Conservation (phyloP, 2,888 invertebrate genomes). For the Aelia acuminata region DNA sequence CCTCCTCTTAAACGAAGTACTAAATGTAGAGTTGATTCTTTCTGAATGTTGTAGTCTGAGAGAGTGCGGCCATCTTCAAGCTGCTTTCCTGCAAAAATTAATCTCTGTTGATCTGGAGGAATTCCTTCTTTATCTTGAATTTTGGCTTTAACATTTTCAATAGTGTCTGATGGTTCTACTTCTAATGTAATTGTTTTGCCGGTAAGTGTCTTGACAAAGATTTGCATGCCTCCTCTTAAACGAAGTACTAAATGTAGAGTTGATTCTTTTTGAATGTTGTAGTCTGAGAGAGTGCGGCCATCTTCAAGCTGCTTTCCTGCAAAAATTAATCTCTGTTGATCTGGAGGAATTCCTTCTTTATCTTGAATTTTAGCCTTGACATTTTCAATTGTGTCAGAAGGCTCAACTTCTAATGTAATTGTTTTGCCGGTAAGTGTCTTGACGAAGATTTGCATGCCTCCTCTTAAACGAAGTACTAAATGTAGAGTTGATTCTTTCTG, state of each 20-base stretch:
- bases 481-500: neutral
- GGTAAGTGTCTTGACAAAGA: constrained; percentile 74
- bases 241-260: constrained; percentile 72
- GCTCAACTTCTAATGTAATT: constrained; percentile 72
- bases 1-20: constrained; percentile 73
- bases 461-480: neutral
- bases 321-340: constrained; percentile 75
- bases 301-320: constrained; percentile 76
- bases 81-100: constrained; percentile 75
- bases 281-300: constrained; percentile 74
- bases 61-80: constrained; percentile 74
- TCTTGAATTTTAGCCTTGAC: constrained; percentile 75
- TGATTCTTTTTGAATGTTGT: constrained; percentile 76
- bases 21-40: constrained; percentile 72
- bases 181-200: constrained; percentile 72
- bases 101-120: constrained; percentile 71
- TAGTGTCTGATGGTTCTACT: constrained; percentile 73
- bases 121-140: constrained; percentile 71
- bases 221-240: constrained; percentile 75
- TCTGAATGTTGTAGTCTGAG: constrained; percentile 74
- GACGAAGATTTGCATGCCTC: constrained; percentile 74
- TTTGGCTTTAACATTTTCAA: constrained; percentile 73
- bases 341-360: constrained; percentile 76
- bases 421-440: constrained; percentile 72
- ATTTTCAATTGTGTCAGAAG: constrained; percentile 76